phyloP scores from a whole-genome alignment of 2,113 vertebrate genomes.

The Trichomycterus rosablanca region DNA sequence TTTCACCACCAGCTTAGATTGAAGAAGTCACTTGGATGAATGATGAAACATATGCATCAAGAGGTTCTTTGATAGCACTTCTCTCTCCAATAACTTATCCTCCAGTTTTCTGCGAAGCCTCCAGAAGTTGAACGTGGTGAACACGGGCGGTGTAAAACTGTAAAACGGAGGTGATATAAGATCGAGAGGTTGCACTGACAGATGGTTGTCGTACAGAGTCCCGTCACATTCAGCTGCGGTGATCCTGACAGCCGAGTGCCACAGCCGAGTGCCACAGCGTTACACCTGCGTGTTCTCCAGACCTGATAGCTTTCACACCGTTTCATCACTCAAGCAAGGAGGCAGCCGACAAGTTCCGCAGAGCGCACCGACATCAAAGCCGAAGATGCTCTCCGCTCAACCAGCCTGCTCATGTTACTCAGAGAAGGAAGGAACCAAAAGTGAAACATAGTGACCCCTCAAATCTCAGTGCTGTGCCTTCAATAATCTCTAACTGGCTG shows the following conservation, averaged over 20 bases:
- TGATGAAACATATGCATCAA: too few relatives aligned
- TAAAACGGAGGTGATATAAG: too few relatives aligned
- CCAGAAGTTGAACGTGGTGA: neutral
- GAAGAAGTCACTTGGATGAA: too few relatives aligned
- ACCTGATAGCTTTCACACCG: conserved; percentile 30
- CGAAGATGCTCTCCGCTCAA: too few relatives aligned
- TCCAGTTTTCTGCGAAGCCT: neutral
- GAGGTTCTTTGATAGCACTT: too few relatives aligned
- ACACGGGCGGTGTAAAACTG: too few relatives aligned
- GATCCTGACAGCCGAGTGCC: conserved; percentile 26
- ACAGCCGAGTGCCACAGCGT: conserved; percentile 28
- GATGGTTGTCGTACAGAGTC: conserved; percentile 28
- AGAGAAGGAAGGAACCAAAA: neutral
- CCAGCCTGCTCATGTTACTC: neutral
- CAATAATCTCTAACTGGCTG: too few relatives aligned
- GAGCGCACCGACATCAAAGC: conserved; percentile 22
- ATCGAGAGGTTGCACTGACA: conserved; percentile 12
- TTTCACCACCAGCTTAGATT: too few relatives aligned
- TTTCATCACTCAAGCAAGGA: conserved; percentile 39
- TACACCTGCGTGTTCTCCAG: conserved; percentile 34
- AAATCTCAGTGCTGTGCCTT: neutral
- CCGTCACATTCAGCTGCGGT: conserved; percentile 23
- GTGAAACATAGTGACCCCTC: neutral
- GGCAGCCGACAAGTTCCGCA: conserved; percentile 24
- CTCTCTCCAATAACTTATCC: too few relatives aligned